Conservation (phyloP, 2,113 vertebrate species). For the Prunella fulvescens region DNA sequence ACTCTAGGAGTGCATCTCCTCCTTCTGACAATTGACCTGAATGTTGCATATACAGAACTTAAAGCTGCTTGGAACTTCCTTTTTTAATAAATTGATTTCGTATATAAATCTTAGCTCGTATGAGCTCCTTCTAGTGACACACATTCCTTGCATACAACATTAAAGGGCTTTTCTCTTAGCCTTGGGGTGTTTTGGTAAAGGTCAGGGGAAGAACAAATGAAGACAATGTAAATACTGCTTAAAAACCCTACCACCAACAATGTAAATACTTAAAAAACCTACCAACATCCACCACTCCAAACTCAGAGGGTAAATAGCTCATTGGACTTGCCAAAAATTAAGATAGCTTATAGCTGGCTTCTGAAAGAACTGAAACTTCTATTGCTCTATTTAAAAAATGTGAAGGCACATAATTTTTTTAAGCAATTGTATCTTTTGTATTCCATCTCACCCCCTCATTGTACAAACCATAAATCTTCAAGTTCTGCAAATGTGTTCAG, state of each 20-base stretch:
- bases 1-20: neutral
- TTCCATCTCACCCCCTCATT: neutral
- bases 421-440: neutral
- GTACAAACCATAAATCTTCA: neutral
- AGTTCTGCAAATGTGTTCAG: neutral
- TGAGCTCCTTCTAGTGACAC: neutral
- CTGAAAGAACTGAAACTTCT: neutral
- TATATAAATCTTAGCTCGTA: neutral
- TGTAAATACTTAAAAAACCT: neutral
- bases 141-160: accelerated
- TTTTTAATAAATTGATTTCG: neutral
- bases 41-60: neutral
- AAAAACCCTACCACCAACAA: neutral
- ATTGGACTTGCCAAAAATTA: neutral
- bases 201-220: accelerated
- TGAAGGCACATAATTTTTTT: neutral
- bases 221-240: neutral
- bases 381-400: neutral
- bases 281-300: neutral
- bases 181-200: neutral
- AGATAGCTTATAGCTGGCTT: neutral
- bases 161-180: neutral
- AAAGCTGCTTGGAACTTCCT: neutral
- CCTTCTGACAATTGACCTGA: neutral
- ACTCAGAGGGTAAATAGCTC: neutral